Base-by-base conservation (phyloP, 2,797 vertebrate species). In the Hoplostethus atlanticus region DNA sequence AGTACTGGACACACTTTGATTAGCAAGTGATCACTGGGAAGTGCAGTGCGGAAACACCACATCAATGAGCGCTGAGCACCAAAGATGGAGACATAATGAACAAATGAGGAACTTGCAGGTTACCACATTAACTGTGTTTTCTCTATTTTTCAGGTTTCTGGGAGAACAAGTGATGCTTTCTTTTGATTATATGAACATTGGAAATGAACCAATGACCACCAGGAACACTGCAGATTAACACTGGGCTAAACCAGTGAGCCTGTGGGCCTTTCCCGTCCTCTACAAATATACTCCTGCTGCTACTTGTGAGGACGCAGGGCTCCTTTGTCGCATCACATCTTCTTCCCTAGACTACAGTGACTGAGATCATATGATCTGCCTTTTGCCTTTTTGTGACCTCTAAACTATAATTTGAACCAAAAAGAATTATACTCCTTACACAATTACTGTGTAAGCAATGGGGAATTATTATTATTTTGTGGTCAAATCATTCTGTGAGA, bases 91-190 rank as follows among this genome's bases (percentile, higher is more conserved):
- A 42, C 40, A 12, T 28, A 28, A 28, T 28, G 28, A 28, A 42
- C 11, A 38, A 42, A 42, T 42, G 2, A 42, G 40, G 7, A 8
- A 13, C 12, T 15, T 15, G 13, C 44, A 4, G 12, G 15, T 46
- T 15, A 46, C 12, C 12, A 1, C 3, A 1, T 46, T 15, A 5
- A 46, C 16, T 34, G 13, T 38, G 21, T 67, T n/a, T 48, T 62
- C 53, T 60, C 8, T 81, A 17, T 71, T 62, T 81, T 79, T 51
- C 66, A 82, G 79, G 48, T 50, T 55, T 54, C 53, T 3, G 28
- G n/a, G 25, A 71, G 46, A 76, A 34, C 4, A 16, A 28, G 5
- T 42, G 57, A 71, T 6, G 82, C n/a, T 42, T 79, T 81, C 47
- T 63, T 82, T 53, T 85, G 65, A 84, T 5, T 53, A 21, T 21